These are phyloP conservation scores for Allolobophora icterica DNA, from an alignment of 2,888 invertebrate genomes.

Conservation along the genomic window DNA sequence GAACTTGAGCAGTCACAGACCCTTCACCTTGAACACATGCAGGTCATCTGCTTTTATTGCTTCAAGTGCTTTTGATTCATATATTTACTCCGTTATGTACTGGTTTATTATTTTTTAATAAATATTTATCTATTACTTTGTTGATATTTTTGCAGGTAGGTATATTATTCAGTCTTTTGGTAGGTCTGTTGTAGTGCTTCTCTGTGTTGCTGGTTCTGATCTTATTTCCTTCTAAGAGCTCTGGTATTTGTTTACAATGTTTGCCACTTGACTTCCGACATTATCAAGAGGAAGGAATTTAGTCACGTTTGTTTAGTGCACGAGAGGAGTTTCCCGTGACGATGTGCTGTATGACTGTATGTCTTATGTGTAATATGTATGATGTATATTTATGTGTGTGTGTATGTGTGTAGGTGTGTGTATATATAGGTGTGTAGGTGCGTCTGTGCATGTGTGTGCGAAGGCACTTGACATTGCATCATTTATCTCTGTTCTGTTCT, in stretches of 20 bases:
- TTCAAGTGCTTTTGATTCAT: too few species aligned
- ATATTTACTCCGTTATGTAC: background rate
- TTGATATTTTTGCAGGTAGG: background rate
- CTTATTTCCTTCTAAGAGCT: background rate
- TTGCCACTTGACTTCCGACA: background rate
- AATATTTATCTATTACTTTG: background rate
- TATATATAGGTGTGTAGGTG: too few species aligned
- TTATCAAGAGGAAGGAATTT: background rate
- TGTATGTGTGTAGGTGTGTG: too few species aligned
- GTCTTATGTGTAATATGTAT: too few species aligned
- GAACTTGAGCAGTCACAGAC: conserved; percentile 34
- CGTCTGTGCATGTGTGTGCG: too few species aligned
- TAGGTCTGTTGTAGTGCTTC: background rate
- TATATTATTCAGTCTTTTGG: background rate
- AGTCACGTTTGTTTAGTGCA: too few species aligned
- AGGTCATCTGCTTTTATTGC: conserved; percentile 23
- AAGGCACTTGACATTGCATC: too few species aligned
- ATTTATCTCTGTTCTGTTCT: too few species aligned
- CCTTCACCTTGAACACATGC: conserved; percentile 36
- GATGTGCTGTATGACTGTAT: background rate
- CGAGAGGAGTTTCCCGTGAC: background rate
- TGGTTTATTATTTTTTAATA: background rate
- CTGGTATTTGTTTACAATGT: background rate
- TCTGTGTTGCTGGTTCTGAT: background rate
- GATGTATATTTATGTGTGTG: too few species aligned